Conservation (phyloP, 2,797 vertebrate genomes). For the Syngnathus acus region DNA sequence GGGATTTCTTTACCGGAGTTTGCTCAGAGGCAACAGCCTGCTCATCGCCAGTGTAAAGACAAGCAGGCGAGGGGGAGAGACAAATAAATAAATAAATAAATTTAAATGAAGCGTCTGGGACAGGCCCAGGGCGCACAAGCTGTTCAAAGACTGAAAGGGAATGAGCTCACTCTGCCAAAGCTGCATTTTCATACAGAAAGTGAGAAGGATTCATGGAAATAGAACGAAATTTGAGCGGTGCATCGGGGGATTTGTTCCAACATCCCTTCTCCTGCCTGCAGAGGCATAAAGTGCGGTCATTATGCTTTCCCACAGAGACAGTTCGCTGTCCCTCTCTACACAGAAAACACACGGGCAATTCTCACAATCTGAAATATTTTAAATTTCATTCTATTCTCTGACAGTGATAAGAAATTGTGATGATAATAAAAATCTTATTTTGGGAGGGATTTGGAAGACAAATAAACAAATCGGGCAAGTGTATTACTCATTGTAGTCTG, state of each 20-base stretch:
- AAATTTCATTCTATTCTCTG: neutral
- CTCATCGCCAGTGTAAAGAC: slow-evolving; percentile 61
- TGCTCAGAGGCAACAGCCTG: slow-evolving; percentile 64
- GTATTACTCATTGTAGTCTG: neutral
- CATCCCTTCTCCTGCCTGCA: slow-evolving; percentile 44
- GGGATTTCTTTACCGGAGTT: slow-evolving; percentile 49
- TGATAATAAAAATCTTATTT: neutral
- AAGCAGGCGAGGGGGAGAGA: slow-evolving; percentile 22
- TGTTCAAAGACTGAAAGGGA: slow-evolving; percentile 66
- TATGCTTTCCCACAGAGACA: slow-evolving; percentile 24
- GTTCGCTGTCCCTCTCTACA: neutral
- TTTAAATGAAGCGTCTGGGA: slow-evolving; percentile 54
- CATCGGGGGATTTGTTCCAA: slow-evolving; percentile 58
- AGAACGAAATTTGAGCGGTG: slow-evolving; percentile 19
- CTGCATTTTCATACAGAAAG: slow-evolving; percentile 44
- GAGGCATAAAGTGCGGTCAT: slow-evolving; percentile 49
- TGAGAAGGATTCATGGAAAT: slow-evolving; percentile 39
- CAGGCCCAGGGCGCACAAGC: slow-evolving; percentile 69
- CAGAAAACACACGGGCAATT: neutral
- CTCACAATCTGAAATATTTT: slow-evolving; percentile 25
- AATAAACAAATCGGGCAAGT: neutral
- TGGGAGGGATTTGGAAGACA: neutral
- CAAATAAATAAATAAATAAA: slow-evolving; percentile 29
- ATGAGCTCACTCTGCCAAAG: slow-evolving; percentile 45
- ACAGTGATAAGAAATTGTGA: neutral